These are phyloP conservation scores for Hemicentrotus pulcherrimus DNA, from an alignment of 35 echinoderm and acorn worm genomes.

Conservation along the genomic window DNA sequence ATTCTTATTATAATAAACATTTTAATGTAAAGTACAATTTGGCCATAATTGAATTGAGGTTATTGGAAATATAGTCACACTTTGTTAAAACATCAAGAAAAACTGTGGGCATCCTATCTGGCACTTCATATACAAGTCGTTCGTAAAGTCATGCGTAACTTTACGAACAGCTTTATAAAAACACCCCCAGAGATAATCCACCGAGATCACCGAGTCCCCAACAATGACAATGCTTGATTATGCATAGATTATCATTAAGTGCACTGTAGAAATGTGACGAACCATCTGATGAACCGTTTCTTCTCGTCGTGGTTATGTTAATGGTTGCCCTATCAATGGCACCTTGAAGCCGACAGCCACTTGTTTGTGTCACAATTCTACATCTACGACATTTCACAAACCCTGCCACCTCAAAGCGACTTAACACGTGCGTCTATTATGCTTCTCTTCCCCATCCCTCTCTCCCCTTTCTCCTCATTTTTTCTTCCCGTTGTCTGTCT, in stretches of 20 bases:
- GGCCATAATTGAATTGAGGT: no score
- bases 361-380: slow-evolving; percentile 3
- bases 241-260: neutral
- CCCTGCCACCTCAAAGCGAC: neutral
- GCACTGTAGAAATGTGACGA: neutral
- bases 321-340: neutral
- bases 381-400: slow-evolving; percentile 8
- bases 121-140: no score
- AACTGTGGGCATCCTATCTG: no score
- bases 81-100: no score
- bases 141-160: no score
- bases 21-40: no score
- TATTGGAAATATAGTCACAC: no score
- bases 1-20: no score
- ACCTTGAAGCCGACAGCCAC: neutral
- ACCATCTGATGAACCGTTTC: neutral
- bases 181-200: no score
- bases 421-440: neutral
- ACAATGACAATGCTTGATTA: neutral
- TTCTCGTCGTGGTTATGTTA: neutral
- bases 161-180: no score
- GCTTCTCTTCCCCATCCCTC: neutral
- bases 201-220: no score
- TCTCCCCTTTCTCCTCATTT: neutral
- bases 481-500: neutral